Evolutionary conservation across 1,140 invertebrate genomes (phyloP).

Genomic region (Daktulosphaira vitifoliae): DNA sequence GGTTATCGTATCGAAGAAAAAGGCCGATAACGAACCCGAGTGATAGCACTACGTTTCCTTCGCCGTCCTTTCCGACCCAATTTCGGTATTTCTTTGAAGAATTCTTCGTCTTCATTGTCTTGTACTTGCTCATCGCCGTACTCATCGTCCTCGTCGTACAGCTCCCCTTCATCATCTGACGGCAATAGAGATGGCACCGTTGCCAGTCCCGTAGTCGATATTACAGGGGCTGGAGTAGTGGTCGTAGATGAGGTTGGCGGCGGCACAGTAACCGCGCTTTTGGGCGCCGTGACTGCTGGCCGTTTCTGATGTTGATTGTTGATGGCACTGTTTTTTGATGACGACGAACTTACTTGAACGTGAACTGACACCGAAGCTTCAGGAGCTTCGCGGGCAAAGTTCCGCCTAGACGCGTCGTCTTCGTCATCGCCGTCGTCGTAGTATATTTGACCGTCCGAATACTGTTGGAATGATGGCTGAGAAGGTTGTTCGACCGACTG

Average conservation of each 20-base stretch:
- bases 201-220: background rate
- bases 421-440: slow-evolving; percentile 7
- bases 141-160: slow-evolving; percentile 15
- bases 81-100: slow-evolving; percentile 32
- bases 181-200: background rate
- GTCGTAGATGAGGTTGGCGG: background rate
- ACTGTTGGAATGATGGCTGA: slow-evolving; percentile 43
- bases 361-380: slow-evolving; percentile 14
- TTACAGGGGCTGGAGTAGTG: background rate
- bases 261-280: background rate
- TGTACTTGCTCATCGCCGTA: slow-evolving; percentile 29
- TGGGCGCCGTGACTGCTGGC: background rate
- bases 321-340: slow-evolving; percentile 26
- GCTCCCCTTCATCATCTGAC: background rate
- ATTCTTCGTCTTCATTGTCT: slow-evolving; percentile 15
- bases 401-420: background rate
- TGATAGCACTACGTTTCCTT: background rate
- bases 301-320: background rate
- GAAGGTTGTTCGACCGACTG: slow-evolving; percentile 43
- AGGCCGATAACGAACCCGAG: too few relatives aligned
- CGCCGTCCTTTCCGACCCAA: background rate
- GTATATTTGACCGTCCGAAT: background rate
- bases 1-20: too few relatives aligned
- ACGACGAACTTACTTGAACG: slow-evolving; percentile 19
- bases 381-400: slow-evolving; percentile 15